Evolutionary conservation across 2,113 vertebrate species (phyloP).

Genomic region (Isichthys henryi): DNA sequence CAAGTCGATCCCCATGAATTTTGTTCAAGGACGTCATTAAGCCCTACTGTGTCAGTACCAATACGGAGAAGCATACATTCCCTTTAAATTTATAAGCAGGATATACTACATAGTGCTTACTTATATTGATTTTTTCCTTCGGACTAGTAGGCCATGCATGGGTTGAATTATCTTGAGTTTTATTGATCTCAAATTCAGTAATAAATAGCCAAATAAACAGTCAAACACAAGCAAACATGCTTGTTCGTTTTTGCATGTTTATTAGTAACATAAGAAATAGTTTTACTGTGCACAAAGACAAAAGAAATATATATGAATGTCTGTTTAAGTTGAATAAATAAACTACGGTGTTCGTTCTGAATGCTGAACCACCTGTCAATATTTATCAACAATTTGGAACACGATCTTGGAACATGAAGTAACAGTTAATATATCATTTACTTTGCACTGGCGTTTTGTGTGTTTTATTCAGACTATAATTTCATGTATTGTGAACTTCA

Average conservation of each 20-base stretch:
- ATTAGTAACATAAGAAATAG: slow-evolving; percentile 15
- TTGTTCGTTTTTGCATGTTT: slow-evolving; percentile 9
- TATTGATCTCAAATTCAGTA: not conserved
- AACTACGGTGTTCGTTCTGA: not conserved
- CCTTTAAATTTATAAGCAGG: not conserved
- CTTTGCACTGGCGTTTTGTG: not conserved
- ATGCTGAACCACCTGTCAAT: slow-evolving; percentile 24
- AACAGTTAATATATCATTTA: not conserved
- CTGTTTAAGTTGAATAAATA: not conserved
- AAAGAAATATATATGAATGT: slow-evolving; percentile 1
- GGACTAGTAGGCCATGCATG: not conserved
- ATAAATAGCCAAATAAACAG: not conserved
- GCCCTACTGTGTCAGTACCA: not conserved
- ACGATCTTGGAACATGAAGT: not conserved
- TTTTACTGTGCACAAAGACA: not conserved
- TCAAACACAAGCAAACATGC: not conserved
- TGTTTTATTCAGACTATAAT: not conserved
- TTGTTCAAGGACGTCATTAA: not conserved
- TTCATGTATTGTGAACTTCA: not conserved
- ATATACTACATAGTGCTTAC: not conserved
- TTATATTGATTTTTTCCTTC: not conserved
- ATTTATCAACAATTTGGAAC: slow-evolving; percentile 12
- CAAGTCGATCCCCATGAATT: not conserved
- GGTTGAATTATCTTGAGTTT: not conserved
- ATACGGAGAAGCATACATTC: not conserved